phyloP scores from a whole-genome alignment of 2,797 vertebrate species.

The Urosaurus nigricauda region DNA sequence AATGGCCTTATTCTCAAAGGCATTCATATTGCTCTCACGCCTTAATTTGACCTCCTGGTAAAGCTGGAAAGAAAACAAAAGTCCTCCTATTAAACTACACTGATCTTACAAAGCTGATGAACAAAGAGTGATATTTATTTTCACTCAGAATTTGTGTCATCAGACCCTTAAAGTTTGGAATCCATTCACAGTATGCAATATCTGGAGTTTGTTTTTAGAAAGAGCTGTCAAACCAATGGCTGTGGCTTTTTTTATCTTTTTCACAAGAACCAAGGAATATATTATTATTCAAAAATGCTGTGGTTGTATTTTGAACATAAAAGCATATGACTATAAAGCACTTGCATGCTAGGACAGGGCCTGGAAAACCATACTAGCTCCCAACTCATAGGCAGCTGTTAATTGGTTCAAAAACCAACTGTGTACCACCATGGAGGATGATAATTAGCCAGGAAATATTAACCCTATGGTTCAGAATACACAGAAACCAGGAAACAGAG shows the following conservation, averaged over 20 bases:
- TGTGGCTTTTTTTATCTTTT: not conserved
- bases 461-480: not conserved
- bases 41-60: conserved; percentile 92
- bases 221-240: conserved; percentile 23
- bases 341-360: not conserved
- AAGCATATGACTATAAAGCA: not conserved
- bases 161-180: conserved; percentile 12
- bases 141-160: conserved; percentile 1
- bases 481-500: not conserved
- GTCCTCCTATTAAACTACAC: conserved; percentile 1
- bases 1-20: conserved; percentile 71
- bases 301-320: conserved; percentile 32
- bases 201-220: not conserved
- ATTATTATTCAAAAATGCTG: not conserved
- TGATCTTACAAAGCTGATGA: not conserved
- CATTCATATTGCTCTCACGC: conserved; percentile 79
- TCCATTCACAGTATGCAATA: conserved; percentile 15
- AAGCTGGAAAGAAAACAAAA: conserved; percentile 82
- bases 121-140: conserved; percentile 19
- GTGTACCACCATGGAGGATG: not conserved
- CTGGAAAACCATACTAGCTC: not conserved
- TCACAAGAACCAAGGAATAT: not conserved
- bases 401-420: not conserved
- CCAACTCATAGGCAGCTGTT: not conserved
- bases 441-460: not conserved